These are phyloP conservation scores for Aurelia sp. DNA, from an alignment of 30 jellyfish, hydroid and myxozoan genomes.

Conservation along the genomic window DNA sequence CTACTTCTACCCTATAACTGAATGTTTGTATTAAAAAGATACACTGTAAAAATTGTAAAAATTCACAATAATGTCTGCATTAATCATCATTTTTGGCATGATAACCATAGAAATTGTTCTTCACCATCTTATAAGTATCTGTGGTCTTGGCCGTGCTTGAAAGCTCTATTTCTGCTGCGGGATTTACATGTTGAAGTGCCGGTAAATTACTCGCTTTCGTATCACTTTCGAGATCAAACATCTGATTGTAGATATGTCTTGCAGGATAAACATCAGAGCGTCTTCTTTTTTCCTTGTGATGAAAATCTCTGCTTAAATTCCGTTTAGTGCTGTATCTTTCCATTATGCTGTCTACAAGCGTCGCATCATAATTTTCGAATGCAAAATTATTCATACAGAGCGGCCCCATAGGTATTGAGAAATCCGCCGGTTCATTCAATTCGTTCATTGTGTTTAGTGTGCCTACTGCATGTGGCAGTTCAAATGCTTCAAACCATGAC, in stretches of 20 bases:
- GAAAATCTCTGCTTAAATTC: slow-evolving; percentile 13
- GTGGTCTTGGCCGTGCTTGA: not conserved
- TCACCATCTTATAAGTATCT: no score
- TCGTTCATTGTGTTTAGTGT: slow-evolving; percentile 49
- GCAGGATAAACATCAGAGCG: slow-evolving; percentile 55
- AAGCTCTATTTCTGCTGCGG: slow-evolving; percentile 33
- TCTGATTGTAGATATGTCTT: slow-evolving; percentile 10
- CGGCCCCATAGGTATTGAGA: slow-evolving; percentile 78
- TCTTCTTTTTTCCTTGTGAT: slow-evolving; percentile 13
- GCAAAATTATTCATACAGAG: slow-evolving; percentile 54
- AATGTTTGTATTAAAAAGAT: no score
- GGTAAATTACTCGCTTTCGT: not conserved
- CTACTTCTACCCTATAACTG: no score
- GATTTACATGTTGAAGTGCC: not conserved
- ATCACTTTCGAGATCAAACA: slow-evolving; percentile 1
- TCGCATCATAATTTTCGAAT: slow-evolving; percentile 43
- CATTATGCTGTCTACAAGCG: slow-evolving; percentile 49
- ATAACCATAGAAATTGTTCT: no score
- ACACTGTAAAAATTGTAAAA: no score
- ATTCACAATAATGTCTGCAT: no score
- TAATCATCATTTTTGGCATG: no score
- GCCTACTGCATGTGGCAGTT: slow-evolving; percentile 56
- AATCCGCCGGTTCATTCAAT: slow-evolving; percentile 60
- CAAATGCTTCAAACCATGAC: slow-evolving; percentile 74
- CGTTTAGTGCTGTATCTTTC: slow-evolving; percentile 49